phyloP scores from a whole-genome alignment of 2,113 vertebrate genomes.

The Nothoprocta perdicaria region DNA sequence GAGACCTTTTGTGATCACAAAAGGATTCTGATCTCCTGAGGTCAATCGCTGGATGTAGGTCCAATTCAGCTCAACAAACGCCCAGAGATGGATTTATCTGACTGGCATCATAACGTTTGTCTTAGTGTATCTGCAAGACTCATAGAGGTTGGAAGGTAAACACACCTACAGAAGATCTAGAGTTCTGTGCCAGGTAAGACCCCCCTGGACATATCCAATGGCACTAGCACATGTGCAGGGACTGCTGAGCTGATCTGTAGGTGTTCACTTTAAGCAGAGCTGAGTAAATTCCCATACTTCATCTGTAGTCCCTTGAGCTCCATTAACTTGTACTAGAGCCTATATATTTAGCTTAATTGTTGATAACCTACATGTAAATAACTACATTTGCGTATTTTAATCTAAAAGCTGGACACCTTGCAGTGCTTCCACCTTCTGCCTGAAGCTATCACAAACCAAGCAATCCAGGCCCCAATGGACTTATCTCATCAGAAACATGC shows the following conservation, averaged over 20 bases:
- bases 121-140: not conserved
- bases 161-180: not conserved
- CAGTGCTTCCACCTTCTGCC: not conserved
- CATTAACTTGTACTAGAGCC: not conserved
- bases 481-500: not conserved
- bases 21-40: not conserved
- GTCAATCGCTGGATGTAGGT: not conserved
- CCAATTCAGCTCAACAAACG: not conserved
- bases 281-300: not conserved
- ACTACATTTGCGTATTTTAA: not conserved
- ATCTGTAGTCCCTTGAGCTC: not conserved
- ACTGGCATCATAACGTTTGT: not conserved
- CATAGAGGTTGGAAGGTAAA: not conserved
- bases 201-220: not conserved
- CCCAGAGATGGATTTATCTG: not conserved
- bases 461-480: accelerated
- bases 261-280: not conserved
- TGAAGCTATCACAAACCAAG: not conserved
- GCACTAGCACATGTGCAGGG: not conserved
- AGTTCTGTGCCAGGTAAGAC: not conserved
- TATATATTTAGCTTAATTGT: not conserved
- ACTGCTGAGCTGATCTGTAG: not conserved
- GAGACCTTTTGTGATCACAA: not conserved
- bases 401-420: not conserved
- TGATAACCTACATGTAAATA: not conserved